Evolutionary conservation across 2,797 vertebrate genomes (phyloP).

Genomic region (Sorex maritimensis): DNA sequence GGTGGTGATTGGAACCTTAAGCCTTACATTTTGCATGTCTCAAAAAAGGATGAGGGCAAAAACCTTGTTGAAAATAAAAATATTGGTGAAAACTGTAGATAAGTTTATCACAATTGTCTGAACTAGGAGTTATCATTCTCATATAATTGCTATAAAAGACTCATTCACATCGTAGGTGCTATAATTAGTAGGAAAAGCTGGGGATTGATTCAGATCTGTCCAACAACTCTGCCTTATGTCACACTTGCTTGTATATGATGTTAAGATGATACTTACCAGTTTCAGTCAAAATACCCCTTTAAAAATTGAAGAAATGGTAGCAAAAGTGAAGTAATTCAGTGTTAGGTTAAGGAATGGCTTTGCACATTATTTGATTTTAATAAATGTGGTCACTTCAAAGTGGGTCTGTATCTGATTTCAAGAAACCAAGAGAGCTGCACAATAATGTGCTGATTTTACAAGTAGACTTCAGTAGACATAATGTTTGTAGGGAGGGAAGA

Average conservation of each 20-base stretch:
- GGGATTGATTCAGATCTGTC: accelerated
- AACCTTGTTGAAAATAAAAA: accelerated
- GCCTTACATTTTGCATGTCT: no score
- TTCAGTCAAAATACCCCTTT: not conserved
- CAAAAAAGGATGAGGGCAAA: not conserved
- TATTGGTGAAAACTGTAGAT: accelerated
- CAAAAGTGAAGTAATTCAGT: not conserved
- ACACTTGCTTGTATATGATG: accelerated
- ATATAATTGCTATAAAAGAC: accelerated
- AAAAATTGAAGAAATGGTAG: not conserved
- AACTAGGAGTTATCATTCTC: no score
- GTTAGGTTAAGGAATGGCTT: not conserved
- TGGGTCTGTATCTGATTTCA: not conserved
- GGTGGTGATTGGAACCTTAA: accelerated
- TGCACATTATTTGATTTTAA: no score
- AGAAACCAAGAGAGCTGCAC: not conserved
- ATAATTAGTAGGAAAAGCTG: accelerated
- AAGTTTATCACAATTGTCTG: accelerated
- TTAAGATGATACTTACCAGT: accelerated
- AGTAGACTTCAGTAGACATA: accelerated
- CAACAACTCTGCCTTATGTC: accelerated
- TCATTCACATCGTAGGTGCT: no score
- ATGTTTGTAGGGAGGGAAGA: no score
- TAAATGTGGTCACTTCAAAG: not conserved
- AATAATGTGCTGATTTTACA: accelerated